Conservation (phyloP, 2,888 invertebrate genomes). For the Rotaria sp. region DNA sequence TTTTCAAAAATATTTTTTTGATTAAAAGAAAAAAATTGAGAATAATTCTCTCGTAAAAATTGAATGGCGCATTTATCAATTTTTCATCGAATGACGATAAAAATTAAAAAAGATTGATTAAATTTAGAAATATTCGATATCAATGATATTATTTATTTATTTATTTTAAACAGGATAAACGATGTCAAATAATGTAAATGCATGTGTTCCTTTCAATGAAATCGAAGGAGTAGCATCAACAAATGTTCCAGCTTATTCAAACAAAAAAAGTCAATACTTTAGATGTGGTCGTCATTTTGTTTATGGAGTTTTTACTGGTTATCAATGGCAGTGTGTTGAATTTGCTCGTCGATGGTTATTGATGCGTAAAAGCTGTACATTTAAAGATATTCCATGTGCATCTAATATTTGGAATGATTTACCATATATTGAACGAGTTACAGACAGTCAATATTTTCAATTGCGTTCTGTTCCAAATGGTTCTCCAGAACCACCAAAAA, state of each 20-base stretch:
- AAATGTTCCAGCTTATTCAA: slow-evolving; percentile 3
- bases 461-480: background rate
- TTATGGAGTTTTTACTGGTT: slow-evolving; percentile 11
- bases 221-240: background rate
- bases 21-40: too few species aligned
- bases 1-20: too few species aligned
- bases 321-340: slow-evolving; percentile 28
- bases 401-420: background rate
- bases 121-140: too few species aligned
- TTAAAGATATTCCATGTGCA: slow-evolving; percentile 13
- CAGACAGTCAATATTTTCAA: background rate
- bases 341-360: slow-evolving; percentile 31
- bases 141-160: background rate
- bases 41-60: too few species aligned
- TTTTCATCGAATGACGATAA: too few species aligned
- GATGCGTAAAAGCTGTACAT: slow-evolving; percentile 19
- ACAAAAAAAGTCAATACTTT: background rate
- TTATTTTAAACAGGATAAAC: background rate
- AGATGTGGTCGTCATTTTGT: background rate
- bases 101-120: too few species aligned
- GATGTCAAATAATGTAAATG: background rate
- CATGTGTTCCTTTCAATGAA: background rate
- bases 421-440: slow-evolving; percentile 11
- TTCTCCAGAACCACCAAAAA: background rate
- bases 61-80: too few species aligned